Evolutionary conservation across 2,888 invertebrate genomes (phyloP).

Genomic region (Chesias legatella): DNA sequence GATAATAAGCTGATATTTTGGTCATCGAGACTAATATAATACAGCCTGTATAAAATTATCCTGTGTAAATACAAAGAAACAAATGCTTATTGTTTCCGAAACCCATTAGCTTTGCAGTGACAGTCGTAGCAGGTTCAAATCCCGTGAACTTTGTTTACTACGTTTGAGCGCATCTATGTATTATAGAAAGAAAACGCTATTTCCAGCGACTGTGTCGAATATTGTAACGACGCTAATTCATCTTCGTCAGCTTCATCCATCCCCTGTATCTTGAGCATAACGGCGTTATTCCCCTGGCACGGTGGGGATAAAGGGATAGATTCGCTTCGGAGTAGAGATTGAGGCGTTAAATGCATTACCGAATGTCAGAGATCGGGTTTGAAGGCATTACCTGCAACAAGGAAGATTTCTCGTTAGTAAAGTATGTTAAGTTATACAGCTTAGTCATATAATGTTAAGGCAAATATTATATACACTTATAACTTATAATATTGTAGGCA

Average conservation of each 20-base stretch:
- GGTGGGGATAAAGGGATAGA: slow-evolving; percentile 1
- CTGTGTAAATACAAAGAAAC: no score
- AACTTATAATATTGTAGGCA: no score
- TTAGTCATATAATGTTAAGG: background rate
- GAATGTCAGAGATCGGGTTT: slow-evolving; percentile 4
- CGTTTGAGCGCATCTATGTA: background rate
- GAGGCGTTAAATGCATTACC: slow-evolving; percentile 9
- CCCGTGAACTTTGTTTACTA: no score
- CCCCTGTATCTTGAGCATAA: slow-evolving; percentile 4
- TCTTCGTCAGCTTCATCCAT: slow-evolving; percentile 16
- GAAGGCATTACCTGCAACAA: slow-evolving; percentile 17
- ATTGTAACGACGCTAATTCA: slow-evolving; percentile 28
- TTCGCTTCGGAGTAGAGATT: background rate
- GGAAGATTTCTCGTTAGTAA: slow-evolving; percentile 3
- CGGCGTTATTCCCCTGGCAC: slow-evolving; percentile 8
- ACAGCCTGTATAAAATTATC: no score
- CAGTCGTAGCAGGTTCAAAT: no score
- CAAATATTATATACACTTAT: no score
- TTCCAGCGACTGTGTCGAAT: slow-evolving; percentile 28
- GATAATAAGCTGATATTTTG: no score
- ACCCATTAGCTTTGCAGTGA: no score
- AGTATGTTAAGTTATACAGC: background rate
- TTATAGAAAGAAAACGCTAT: slow-evolving; percentile 19
- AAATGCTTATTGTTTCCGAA: no score
- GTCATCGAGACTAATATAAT: no score